Evolutionary conservation across 1,140 invertebrate genomes (phyloP), one percentile per base, ranked within the genome.

Genomic region (Stegodyphus dumicola): DNA sequence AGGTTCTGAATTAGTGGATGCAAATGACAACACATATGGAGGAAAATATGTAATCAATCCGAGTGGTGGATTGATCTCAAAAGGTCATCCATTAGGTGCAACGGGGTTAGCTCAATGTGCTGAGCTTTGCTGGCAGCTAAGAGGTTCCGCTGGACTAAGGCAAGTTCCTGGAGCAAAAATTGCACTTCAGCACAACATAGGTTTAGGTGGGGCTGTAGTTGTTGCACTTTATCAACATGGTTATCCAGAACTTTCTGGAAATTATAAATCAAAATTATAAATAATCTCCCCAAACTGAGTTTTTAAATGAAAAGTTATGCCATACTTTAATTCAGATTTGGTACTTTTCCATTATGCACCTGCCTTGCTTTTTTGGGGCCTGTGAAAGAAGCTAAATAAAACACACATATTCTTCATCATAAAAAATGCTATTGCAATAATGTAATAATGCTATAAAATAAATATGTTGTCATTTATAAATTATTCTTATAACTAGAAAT

Each of bases 21-120:
- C 93, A 3, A 96, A 96, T 18, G 94, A 99, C 89, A 99, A 99
- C 90, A 99, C 98, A 0, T 99, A 99, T 90, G 98, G 98, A 52
- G 98, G 98, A 7, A 96, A 96, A 91, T 98, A 95, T 91, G 98
- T 99, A 0, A 93, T 99, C 2, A 99, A 99, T 91, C 98, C 98
- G 3, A 98, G 97, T 90, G 98, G 98, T 71, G 98, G 98, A 65
- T 92, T 99, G 6, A 99, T 99, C 87, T 98, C 97, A 0, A 99
- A 99, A 91, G 98, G 98, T 5, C 98, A 99, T 93, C 98, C 98
- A 54, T 91, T 99, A 54, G 98, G 98, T 70, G 98, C 98, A 5
- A 99, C 98, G 75, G 98, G 97, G 53, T 90, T 99, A 70, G 98
- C 98, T 10, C 98, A 99, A 90, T 99, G 97, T 91, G 92, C 96